Evolutionary conservation across 2,888 invertebrate species (phyloP).

Genomic region (Biston stratarius): DNA sequence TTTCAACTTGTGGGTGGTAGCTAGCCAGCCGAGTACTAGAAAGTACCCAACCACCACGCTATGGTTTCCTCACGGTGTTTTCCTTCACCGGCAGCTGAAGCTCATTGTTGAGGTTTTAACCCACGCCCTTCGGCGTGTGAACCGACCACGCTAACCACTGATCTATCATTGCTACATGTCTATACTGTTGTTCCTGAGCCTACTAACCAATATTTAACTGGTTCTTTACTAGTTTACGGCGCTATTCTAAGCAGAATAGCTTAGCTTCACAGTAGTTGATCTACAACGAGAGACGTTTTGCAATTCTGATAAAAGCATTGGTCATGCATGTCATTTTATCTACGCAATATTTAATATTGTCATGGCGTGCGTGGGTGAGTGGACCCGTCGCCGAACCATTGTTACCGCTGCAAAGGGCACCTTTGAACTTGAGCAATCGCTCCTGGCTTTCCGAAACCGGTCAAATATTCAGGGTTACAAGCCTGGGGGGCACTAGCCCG

Average conservation of each 20-base stretch:
- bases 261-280: constrained; percentile 29
- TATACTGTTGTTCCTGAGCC: constrained; percentile 31
- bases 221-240: constrained; percentile 28
- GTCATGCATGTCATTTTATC: constrained; percentile 51
- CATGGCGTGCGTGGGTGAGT: constrained; percentile 51
- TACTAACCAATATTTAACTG: constrained; percentile 36
- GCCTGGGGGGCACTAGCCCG: too few species aligned
- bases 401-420: constrained; percentile 57
- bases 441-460: constrained; percentile 41
- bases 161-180: too few species aligned
- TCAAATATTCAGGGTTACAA: constrained; percentile 13
- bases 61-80: too few species aligned
- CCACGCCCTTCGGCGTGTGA: too few species aligned
- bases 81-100: too few species aligned
- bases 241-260: constrained; percentile 27
- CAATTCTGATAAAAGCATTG: constrained; percentile 50
- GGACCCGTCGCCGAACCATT: constrained; percentile 49
- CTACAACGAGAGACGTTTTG: constrained; percentile 47
- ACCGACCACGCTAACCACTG: too few species aligned
- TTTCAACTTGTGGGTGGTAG: too few species aligned
- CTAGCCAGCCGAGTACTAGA: too few species aligned
- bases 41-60: too few species aligned
- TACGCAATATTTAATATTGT: constrained; percentile 53
- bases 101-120: too few species aligned
- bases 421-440: constrained; percentile 65